A percentile compares a stretch with the other conserved stretches of the same genome.
These are phyloP conservation scores for Triops longicaudatus DNA, from an alignment of 1,140 invertebrate genomes.

Conservation along the genomic window DNA sequence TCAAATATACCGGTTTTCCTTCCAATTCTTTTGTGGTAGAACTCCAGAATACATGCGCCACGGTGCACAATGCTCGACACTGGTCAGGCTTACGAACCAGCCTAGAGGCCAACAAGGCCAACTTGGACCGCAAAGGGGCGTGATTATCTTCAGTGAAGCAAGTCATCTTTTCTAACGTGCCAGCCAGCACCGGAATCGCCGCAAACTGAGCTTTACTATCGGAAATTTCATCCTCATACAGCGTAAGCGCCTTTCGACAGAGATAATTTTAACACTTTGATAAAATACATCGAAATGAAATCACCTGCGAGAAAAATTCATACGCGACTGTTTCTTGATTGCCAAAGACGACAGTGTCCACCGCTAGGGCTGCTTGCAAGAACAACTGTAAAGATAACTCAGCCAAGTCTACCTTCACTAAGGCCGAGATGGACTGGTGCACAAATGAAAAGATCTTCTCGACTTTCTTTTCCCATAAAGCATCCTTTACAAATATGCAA, in stretches of 20 bases:
- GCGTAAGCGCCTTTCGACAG: slow-evolving; percentile 83
- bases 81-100: slow-evolving; percentile 97
- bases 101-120: slow-evolving; percentile 87
- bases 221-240: slow-evolving; percentile 98
- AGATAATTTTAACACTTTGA: slow-evolving; percentile 17
- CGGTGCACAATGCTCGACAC: slow-evolving; percentile 78
- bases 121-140: slow-evolving; percentile 90
- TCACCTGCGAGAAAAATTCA: slow-evolving; percentile 91
- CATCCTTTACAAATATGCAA: slow-evolving; percentile 54
- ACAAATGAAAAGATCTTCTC: slow-evolving; percentile 98
- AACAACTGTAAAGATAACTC: slow-evolving; percentile 89
- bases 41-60: slow-evolving; percentile 95
- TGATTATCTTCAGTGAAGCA: slow-evolving; percentile 94
- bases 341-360: slow-evolving; percentile 84
- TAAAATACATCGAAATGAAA: slow-evolving; percentile 24
- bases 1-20: slow-evolving; percentile 52
- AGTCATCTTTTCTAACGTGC: slow-evolving; percentile 87
- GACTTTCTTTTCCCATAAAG: slow-evolving; percentile 97
- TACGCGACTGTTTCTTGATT: slow-evolving; percentile 95
- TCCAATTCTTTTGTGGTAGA: slow-evolving; percentile 61
- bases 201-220: slow-evolving; percentile 95
- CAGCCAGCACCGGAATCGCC: slow-evolving; percentile 90
- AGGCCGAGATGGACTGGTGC: slow-evolving; percentile 82
- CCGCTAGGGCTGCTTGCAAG: slow-evolving; percentile 86
- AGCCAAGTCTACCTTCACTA: slow-evolving; percentile 87